Conservation (phyloP, 2,113 vertebrate genomes). For the Rousettus leschenaultii region DNA sequence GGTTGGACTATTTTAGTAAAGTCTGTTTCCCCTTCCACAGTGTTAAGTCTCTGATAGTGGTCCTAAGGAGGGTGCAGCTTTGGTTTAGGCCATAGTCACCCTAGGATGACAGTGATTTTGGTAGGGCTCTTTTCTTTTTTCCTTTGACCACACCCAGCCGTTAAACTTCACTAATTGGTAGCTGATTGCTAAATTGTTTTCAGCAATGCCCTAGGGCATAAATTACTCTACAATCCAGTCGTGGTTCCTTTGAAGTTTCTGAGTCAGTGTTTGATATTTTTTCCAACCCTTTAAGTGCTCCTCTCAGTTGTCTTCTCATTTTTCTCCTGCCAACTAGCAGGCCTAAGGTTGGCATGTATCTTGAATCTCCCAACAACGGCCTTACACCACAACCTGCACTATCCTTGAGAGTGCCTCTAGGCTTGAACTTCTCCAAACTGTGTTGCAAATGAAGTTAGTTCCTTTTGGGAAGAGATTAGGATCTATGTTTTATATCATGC, state of each 20-base stretch:
- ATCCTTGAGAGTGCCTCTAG: neutral
- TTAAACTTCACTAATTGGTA: neutral
- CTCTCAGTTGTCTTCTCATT: neutral
- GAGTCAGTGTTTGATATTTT: neutral
- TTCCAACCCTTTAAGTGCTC: neutral
- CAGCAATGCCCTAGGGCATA: neutral
- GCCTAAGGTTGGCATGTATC: neutral
- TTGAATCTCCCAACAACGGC: neutral
- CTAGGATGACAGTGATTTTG: neutral
- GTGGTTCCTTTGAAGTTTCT: neutral
- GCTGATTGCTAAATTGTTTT: neutral
- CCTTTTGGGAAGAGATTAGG: neutral
- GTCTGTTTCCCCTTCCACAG: neutral
- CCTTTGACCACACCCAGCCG: neutral
- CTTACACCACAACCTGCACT: neutral
- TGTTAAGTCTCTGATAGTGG: neutral
- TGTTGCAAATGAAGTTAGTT: neutral
- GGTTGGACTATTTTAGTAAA: neutral
- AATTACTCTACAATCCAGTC: neutral
- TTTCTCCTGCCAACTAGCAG: neutral
- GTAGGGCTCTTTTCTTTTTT: neutral
- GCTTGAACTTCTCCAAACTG: neutral
- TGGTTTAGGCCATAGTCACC: neutral
- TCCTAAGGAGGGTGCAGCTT: neutral
- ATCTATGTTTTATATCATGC: neutral